phyloP scores from a whole-genome alignment of 2,797 vertebrate genomes.

The Yasuhikotakia modesta region DNA sequence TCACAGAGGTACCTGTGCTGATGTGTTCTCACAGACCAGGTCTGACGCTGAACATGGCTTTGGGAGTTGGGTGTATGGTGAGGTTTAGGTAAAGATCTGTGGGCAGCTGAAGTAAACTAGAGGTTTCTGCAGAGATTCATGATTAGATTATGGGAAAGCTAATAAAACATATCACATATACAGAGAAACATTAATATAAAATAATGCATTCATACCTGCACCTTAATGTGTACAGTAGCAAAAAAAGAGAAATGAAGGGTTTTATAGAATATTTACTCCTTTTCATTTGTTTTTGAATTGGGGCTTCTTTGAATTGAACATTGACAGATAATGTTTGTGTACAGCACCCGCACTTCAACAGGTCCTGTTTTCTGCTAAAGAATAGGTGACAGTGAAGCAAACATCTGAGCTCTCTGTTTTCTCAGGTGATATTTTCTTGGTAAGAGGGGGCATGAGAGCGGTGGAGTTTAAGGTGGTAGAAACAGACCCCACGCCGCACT shows the following conservation, averaged over 20 bases:
- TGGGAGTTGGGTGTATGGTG: neutral
- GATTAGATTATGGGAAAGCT: neutral
- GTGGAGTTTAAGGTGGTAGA: conserved; percentile 72
- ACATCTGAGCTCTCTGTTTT: neutral
- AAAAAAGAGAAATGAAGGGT: too few species aligned
- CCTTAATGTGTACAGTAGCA: too few species aligned
- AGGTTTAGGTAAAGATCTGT: neutral
- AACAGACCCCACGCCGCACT: conserved; percentile 67
- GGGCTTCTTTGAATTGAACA: too few species aligned
- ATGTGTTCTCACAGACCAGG: too few species aligned
- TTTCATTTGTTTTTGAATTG: too few species aligned
- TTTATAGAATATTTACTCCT: too few species aligned
- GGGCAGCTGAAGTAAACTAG: neutral
- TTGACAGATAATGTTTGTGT: neutral
- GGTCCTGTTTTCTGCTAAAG: neutral
- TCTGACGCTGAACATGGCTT: neutral
- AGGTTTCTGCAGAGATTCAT: neutral
- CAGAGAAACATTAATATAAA: neutral
- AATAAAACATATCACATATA: neutral
- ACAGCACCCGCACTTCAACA: neutral
- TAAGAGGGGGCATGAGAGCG: conserved; percentile 68
- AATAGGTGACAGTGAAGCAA: neutral
- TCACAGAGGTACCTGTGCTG: too few species aligned
- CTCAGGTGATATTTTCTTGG: conserved; percentile 67
- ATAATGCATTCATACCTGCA: neutral